Evolutionary conservation across 2,113 vertebrate genomes (phyloP), one percentile per base, ranked within the genome.

Genomic region (Pterocles orientalis): DNA sequence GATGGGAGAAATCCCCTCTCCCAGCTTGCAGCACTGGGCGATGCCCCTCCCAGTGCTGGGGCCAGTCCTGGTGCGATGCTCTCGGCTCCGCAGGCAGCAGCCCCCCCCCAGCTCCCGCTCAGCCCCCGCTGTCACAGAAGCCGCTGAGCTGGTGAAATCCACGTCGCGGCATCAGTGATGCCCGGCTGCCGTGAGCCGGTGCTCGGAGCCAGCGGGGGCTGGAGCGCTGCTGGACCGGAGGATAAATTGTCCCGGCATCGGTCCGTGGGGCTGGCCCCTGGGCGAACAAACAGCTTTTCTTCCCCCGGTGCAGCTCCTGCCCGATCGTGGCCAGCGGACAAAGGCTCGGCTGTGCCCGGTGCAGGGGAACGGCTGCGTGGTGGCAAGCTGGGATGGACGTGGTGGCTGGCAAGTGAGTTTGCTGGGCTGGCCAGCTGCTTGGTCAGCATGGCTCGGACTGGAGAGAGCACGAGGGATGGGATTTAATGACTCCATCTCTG

Each of bases 251-350:
- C 53, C 65, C 76, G 23, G 48, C 24, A 0, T 6, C 0, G 3
- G 10, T 5, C 18, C 33, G 16, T 3, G 43, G 3, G 33, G 66
- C 28, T 0, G 2, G 11, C 19, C 41, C 50, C 78, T 45, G 2
- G 0, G 71, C 43, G n/a, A 48, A 90, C 66, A 90, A 83, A 10
- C 28, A 51, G 62, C 61, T 80, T 70, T 58, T 93, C 61, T 85
- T 80, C 53, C 43, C 50, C 5, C 21, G 61, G 18, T 33, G 61
- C 66, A 7, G 60, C 43, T 80, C n/a, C 51, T 43, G 70, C 70
- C 48, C 3, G 81, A 17, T 18, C 0, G 4, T 28, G 41, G 10
- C 28, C 7, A 15, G 41, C 0, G 3, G 76, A 88, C 68, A 65
- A 69, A 68, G 50, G 68, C 57, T 31, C 1, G 7, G 7, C 56